Evolutionary conservation across 2,113 vertebrate species (phyloP).

Genomic region (Calyptomena viridis): DNA sequence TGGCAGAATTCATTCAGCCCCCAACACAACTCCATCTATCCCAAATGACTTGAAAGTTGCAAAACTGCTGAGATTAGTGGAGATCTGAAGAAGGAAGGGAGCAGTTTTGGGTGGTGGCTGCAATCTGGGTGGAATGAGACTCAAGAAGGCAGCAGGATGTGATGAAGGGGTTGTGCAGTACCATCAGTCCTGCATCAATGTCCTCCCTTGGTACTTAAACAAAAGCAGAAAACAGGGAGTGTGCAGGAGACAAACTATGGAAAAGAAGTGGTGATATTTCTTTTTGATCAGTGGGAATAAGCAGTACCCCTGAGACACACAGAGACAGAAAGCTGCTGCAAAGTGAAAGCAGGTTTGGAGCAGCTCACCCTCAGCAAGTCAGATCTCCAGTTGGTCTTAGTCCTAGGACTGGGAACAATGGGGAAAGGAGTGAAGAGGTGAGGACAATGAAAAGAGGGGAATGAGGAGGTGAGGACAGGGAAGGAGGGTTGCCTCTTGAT

Average conservation of each 20-base stretch:
- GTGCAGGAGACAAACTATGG: background rate
- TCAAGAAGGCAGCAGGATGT: background rate
- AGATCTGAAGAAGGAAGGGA: background rate
- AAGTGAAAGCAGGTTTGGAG: background rate
- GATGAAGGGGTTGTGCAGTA: background rate
- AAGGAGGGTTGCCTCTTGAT: background rate
- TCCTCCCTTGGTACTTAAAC: background rate
- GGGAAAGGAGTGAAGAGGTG: background rate
- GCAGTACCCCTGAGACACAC: background rate
- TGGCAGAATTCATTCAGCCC: background rate
- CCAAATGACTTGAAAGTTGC: background rate
- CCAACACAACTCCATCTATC: background rate
- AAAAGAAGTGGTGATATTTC: background rate
- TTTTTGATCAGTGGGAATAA: background rate
- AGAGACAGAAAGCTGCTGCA: background rate
- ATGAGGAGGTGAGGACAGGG: background rate
- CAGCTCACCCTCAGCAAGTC: background rate
- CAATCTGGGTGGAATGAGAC: background rate
- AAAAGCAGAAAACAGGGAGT: background rate
- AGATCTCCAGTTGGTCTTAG: background rate
- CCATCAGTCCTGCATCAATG: background rate
- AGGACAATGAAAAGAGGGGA: background rate
- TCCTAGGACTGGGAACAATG: background rate
- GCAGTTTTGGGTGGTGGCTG: background rate
- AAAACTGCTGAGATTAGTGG: background rate